Conservation (phyloP, 35 echinoderm and acorn worm species). For the Hemicentrotus pulcherrimus region DNA sequence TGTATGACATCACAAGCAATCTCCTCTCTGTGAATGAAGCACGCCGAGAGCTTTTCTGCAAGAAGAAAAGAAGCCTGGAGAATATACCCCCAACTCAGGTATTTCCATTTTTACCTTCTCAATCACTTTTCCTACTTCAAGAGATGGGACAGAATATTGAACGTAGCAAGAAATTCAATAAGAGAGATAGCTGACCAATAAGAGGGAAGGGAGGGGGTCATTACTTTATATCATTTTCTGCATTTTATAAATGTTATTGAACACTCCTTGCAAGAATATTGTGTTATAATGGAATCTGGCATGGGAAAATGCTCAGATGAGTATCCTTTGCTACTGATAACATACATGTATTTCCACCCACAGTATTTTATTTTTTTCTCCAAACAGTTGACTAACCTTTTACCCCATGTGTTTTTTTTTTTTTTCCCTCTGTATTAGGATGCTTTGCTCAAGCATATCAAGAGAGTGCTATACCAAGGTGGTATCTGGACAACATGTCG, state of each 20-base stretch:
- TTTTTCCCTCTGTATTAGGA: too few relatives aligned
- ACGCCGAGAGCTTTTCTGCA: too few relatives aligned
- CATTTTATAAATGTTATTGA: neutral
- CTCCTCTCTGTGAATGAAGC: constrained; percentile 43
- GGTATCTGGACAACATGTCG: too few relatives aligned
- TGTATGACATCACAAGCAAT: constrained; percentile 51
- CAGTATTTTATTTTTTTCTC: too few relatives aligned
- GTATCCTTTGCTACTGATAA: too few relatives aligned
- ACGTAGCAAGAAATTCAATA: neutral
- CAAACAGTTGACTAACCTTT: too few relatives aligned
- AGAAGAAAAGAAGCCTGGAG: constrained; percentile 20
- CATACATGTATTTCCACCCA: too few relatives aligned
- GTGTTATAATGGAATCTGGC: neutral
- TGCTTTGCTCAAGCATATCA: too few relatives aligned
- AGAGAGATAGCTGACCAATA: neutral
- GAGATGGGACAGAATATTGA: neutral
- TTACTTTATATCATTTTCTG: neutral
- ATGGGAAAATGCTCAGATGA: neutral
- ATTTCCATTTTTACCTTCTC: neutral
- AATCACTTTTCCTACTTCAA: neutral
- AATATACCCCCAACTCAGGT: constrained; percentile 18
- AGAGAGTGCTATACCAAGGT: too few relatives aligned
- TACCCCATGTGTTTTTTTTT: too few relatives aligned
- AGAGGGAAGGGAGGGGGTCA: neutral
- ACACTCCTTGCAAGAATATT: neutral